Base-by-base conservation (phyloP, 2,888 invertebrate genomes). In the Eurois occulta region DNA sequence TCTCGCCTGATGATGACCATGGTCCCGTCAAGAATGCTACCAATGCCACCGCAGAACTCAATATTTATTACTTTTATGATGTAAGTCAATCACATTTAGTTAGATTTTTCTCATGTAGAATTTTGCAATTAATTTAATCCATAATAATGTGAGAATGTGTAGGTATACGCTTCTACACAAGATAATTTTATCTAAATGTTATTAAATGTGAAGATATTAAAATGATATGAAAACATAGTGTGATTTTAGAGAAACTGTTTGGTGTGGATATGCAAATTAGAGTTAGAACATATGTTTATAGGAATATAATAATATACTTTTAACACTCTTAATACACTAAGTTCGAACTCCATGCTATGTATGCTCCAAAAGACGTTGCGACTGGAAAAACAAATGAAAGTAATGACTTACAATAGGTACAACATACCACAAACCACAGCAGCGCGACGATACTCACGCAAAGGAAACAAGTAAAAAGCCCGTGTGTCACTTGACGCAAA, bases 1-100 rank as follows among this genome's bases (percentile, higher is more conserved):
- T 90, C 80, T 87, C 88, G 0, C 82, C 88, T 6, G 87, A 86
- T 66, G 87, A 90, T 41, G 90, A 87, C 55, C 87, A 88, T 35
- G 88, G 84, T 48, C 38, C 80, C 32, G 68, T 85, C 80, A 90
- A 85, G 43, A 94, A 93, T 70, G 52, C 79, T 35, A 92, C 91
- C 4, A 91, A 92, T 78, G 76, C 74, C 78, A 92, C 94, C 73
- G 87, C 83, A 84, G 89, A 91, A 74, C 81, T 94, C 72, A 94
- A 95, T 85, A 70, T 90, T 35, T 96, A 94, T 82, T 94, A 94
- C 83, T 94, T 96, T 87, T 95, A 96, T 88, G 94, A 95, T 73
- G 95, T 95, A 58, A 58, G 58, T 58, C n/a, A 58, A 13, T 28
- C n/a, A 55, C 13, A n/a, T 13, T 55, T 13, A 3, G 24, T 21